These are phyloP conservation scores for Garra rufa DNA, from an alignment of 2,113 vertebrate genomes.

Conservation along the genomic window DNA sequence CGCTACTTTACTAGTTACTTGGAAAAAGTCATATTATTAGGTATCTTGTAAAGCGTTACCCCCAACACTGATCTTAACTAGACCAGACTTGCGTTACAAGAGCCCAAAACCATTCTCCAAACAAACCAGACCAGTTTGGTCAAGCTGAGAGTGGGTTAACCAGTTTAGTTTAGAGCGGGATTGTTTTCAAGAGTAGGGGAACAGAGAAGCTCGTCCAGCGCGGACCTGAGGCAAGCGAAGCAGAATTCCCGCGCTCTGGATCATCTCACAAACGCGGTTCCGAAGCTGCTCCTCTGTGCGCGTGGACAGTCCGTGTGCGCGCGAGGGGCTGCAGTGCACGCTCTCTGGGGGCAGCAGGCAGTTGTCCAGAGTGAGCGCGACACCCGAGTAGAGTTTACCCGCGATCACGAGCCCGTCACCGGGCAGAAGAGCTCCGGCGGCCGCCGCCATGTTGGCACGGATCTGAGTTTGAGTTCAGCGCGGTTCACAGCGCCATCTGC, in stretches of 20 bases:
- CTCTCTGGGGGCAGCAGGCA: background rate
- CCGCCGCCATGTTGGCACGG: background rate
- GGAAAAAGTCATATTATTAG: too few species aligned
- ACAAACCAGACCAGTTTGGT: background rate
- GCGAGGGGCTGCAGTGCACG: background rate
- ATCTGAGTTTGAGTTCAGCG: background rate
- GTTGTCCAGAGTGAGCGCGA: background rate
- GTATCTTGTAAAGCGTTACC: too few species aligned
- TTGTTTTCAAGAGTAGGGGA: background rate
- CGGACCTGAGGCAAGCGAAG: background rate
- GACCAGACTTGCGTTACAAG: background rate
- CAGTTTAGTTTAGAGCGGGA: background rate
- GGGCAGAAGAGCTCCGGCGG: background rate
- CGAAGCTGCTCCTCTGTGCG: background rate
- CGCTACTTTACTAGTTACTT: too few species aligned
- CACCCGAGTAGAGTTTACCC: background rate
- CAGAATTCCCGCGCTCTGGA: slow-evolving; percentile 1
- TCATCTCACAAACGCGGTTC: background rate
- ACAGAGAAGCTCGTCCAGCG: background rate
- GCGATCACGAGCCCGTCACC: background rate
- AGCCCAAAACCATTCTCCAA: background rate
- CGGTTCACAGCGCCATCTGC: background rate
- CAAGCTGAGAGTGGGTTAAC: background rate
- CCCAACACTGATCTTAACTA: background rate
- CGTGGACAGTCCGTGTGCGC: background rate